Percentiles rank a stretch among this genome's conserved stretches.
Evolutionary conservation across 2,113 vertebrate genomes (phyloP).

Genomic region (Nannospalax galili): DNA sequence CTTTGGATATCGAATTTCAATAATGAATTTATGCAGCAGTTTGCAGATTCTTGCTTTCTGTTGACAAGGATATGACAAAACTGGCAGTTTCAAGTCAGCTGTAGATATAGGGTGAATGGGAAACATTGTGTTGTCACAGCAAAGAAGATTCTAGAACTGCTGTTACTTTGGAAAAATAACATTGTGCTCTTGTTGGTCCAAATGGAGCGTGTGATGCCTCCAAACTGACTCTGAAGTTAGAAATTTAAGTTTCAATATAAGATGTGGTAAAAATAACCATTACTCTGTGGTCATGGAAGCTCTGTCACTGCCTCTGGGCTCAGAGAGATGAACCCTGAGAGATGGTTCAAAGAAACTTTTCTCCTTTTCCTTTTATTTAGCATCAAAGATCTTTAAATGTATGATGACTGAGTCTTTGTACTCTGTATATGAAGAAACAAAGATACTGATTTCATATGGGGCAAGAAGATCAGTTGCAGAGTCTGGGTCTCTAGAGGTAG

Average conservation of each 20-base stretch:
- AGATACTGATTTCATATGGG: neutral
- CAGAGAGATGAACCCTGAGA: neutral
- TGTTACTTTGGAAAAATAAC: neutral
- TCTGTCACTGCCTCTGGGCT: neutral
- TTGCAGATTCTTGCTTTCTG: conserved; percentile 53
- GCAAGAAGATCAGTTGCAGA: neutral
- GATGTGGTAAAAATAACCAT: neutral
- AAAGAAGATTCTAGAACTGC: neutral
- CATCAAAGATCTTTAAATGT: neutral
- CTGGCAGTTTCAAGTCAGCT: conserved; percentile 32
- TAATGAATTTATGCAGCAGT: conserved; percentile 54
- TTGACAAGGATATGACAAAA: conserved; percentile 34
- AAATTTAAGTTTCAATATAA: neutral
- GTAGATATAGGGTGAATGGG: neutral
- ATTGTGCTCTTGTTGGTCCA: neutral
- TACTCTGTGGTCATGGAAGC: neutral
- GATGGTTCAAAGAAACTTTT: neutral
- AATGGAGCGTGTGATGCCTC: neutral
- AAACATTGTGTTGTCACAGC: neutral
- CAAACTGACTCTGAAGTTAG: neutral
- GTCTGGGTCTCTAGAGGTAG: neutral
- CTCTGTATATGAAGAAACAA: neutral
- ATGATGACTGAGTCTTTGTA: neutral
- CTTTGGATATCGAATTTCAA: conserved; percentile 47
- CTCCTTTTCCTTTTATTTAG: conserved; percentile 18